Evolutionary conservation across 2,888 invertebrate species (phyloP), one percentile per base, ranked within the genome.

Genomic region (Drosophila kuntzei): DNA sequence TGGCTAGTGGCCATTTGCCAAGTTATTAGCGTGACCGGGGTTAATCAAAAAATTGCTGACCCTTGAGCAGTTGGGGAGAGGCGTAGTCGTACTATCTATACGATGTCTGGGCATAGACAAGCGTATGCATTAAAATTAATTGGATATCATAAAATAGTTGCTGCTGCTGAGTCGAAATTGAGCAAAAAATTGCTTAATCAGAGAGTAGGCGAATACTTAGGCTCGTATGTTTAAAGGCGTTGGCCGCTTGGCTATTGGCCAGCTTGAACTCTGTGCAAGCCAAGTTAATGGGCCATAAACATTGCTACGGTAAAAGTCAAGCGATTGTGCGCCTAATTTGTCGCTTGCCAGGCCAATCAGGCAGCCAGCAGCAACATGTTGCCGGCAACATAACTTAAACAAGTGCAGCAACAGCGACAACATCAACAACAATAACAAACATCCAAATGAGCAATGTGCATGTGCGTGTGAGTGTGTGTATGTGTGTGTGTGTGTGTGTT

Each of bases 21-120:
- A 66, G 68, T 70, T 74, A 80, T 80, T 80, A 76, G 80, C 80
- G 80, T 80, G 79, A 79, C 79, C 68, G 60, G 72, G 90, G 90
- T 90, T 90, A 90, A 90, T 90, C 88, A 88, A 90, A 76, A 89
- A 89, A 88, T 84, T 79, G 76, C 76, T 90, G 89, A 90, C 89
- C 90, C 78, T 78, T 76, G 60, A 66, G 71, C 70, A 61, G 14
- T 36, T 46, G 27, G 36, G 54, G 54, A 55, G 43, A 55, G 55
- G 55, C 43, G 43, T 29, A 22, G 8, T 41, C 29, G 29, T 20
- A 60, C 5, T 81, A 72, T 67, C 67, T 71, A 39, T 51, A 51
- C 61, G 55, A 70, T 81, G 54, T 58, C 50, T 70, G 36, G 51
- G 25, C 54, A 60, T 57, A 67, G 73, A 80, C 78, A 68, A 71